Percentiles rank a stretch among this genome's conserved stretches.
Conservation (phyloP, 2,888 invertebrate genomes). For the Aspidiotus destructor region DNA sequence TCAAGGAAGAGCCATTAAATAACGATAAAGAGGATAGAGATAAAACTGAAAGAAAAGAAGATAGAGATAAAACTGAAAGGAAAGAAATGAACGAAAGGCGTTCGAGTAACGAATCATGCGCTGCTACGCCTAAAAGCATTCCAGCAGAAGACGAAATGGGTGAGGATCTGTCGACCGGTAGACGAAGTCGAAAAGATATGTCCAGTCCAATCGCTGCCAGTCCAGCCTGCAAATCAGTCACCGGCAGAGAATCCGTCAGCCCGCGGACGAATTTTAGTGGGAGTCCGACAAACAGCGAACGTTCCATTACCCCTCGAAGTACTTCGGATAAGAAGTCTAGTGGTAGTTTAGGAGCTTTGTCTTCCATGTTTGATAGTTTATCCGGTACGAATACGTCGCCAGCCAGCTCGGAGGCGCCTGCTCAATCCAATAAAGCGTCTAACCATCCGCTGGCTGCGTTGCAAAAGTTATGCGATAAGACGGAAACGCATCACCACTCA, state of each 20-base stretch:
- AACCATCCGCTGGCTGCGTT: slow-evolving; percentile 89
- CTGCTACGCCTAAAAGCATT: slow-evolving; percentile 41
- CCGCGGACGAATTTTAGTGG: slow-evolving; percentile 49
- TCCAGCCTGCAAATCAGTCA: slow-evolving; percentile 30
- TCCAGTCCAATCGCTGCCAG: slow-evolving; percentile 35
- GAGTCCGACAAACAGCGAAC: slow-evolving; percentile 57
- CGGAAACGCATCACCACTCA: slow-evolving; percentile 62
- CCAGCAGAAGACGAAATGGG: slow-evolving; percentile 33
- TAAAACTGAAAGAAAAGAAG: slow-evolving; percentile 20
- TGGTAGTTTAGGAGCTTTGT: slow-evolving; percentile 69
- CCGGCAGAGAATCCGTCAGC: slow-evolving; percentile 42
- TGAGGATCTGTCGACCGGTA: slow-evolving; percentile 13
- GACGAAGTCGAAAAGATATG: neutral
- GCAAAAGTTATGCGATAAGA: slow-evolving; percentile 92
- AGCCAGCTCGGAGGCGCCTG: slow-evolving; percentile 38
- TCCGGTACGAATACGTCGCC: slow-evolving; percentile 42
- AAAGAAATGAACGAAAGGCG: slow-evolving; percentile 21
- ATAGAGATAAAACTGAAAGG: slow-evolving; percentile 10
- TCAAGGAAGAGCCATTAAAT: slow-evolving; percentile 37
- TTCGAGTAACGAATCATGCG: slow-evolving; percentile 25
- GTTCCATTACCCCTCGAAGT: slow-evolving; percentile 64
- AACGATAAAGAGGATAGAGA: slow-evolving; percentile 39
- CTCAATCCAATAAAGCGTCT: slow-evolving; percentile 51
- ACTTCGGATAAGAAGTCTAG: slow-evolving; percentile 50
- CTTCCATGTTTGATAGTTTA: slow-evolving; percentile 81